Base-by-base conservation (phyloP, 2,113 vertebrate species). In the Semnornis frantzii region DNA sequence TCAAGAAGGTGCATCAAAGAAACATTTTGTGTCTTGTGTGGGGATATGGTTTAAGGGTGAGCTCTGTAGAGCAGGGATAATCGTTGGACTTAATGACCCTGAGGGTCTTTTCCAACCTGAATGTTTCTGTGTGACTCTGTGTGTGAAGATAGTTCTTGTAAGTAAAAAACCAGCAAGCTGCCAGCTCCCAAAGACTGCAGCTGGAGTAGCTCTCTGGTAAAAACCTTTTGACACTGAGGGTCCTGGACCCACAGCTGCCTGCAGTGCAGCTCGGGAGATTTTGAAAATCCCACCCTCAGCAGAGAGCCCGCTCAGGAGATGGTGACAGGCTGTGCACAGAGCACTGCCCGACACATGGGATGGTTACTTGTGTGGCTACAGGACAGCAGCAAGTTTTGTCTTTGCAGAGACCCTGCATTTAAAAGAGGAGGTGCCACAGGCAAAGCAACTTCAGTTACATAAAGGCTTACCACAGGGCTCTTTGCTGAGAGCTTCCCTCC, bases 201-300 rank as follows among this genome's bases (percentile, higher is more conserved):
- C 65, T 58, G 31, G 34, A 88, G 17, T 31, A 89, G 5, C 15
- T 63, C 42, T 52, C 20, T 3, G 3, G 12, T 31, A 68, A 89
- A 76, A 73, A 17, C 17, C 27, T 31, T 89, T 73, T 3, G 1
- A 44, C 55, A 63, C 65, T 2, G 2, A 82, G 21, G 55, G 33
- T 58, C 31, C 75, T 88, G 85, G 28, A 54, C 55, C 21, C 15
- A 8, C 72, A 81, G 39, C 19, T 33, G 33, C 2, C 46, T 81
- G 42, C 50, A 48, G 10, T 34, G 42, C 31, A 77, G 28, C 48
- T 62, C 5, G 0, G n/a, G 24, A 0, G 0, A 10, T 59, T 73
- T 58, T 63, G 28, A 42, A 39, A 63, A 37, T 46, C 48, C 27
- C 54, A 39, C 17, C 59, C 48, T 77, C 48, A 59, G n/a, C n/a